Evolutionary conservation across 2,113 vertebrate genomes (phyloP), one percentile per base, ranked within the genome.

Genomic region (Hydrochoerus hydrochaeris): DNA sequence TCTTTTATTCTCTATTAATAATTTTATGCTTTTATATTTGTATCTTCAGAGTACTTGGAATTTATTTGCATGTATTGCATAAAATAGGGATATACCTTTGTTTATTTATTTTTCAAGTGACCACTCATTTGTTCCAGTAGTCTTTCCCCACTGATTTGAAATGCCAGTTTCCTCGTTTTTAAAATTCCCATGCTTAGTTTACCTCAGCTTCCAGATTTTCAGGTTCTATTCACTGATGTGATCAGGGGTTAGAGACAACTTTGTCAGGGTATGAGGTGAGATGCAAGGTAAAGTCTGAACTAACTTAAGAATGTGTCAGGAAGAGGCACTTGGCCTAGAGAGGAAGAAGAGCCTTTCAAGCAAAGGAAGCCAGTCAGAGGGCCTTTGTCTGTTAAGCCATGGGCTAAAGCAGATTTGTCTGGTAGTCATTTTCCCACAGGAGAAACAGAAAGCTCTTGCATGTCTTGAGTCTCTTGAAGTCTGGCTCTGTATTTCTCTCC

Each of bases 11-110:
- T 91, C 38, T 78, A 35, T 80, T 85, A 77, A 85, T 38, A 19
- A 35, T 80, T 81, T 71, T 26, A 88, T 49, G 13, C 38, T 91
- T 91, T 83, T 73, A 69, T 7, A 32, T 77, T 69, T 62, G 28
- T 67, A 54, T 67, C 60, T 80, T 93, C 62, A 24, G 38, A 62
- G 16, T 89, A 65, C 57, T 90, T 75, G 22, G 57, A 26, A 57
- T 84, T 88, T 86, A 60, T 86, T 85, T 95, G 77, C 73, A 44
- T 73, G 1, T 77, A 11, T 95, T 94, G 54, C 35, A 28, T 60
- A 88, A 93, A 91, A 16, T 26, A 91, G 63, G 49, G 22, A 46
- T 84, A 83, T 84, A 13, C 60, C 57, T 87, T 26, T 86, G 78
- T 84, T 82, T 91, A 20, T 49, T 54, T 82, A 90, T 32, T 69